A percentile compares a stretch with the other conserved stretches of the same genome.
Conservation (phyloP, 1,140 invertebrate species). For the Tachypleus tridentatus region DNA sequence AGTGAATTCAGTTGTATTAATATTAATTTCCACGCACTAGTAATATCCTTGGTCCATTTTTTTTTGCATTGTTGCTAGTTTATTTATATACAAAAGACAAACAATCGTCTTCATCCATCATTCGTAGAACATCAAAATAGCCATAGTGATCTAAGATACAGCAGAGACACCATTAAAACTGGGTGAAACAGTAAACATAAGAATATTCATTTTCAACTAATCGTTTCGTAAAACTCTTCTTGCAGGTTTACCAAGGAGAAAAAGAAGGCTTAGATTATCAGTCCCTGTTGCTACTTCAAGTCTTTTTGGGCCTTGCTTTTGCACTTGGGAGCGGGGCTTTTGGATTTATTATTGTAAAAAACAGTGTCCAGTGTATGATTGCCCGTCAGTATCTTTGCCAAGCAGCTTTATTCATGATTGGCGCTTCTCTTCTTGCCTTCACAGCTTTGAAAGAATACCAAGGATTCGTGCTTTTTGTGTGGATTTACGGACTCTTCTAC, state of each 20-base stretch:
- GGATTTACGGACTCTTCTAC: conserved; percentile 37
- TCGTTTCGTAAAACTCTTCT: too few relatives aligned
- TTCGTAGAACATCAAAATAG: too few relatives aligned
- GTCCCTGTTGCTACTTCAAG: conserved; percentile 65
- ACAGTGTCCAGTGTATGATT: conserved; percentile 69
- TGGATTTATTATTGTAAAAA: conserved; percentile 65
- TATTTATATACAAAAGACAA: too few relatives aligned
- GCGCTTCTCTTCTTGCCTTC: conserved; percentile 60
- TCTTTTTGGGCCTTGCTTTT: conserved; percentile 72
- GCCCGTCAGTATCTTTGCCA: conserved; percentile 67
- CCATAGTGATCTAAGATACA: too few relatives aligned
- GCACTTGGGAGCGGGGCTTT: conserved; percentile 64
- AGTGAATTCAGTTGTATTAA: too few relatives aligned
- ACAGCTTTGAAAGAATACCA: conserved; percentile 54
- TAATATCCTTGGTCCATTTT: too few relatives aligned
- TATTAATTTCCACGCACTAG: too few relatives aligned
- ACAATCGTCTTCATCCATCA: too few relatives aligned
- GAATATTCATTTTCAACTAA: too few relatives aligned
- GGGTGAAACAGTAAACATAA: too few relatives aligned
- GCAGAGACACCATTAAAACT: too few relatives aligned
- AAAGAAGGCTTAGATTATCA: conserved; percentile 64
- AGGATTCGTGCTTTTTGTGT: conserved; percentile 36
- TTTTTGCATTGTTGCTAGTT: too few relatives aligned
- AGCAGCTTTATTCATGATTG: conserved; percentile 63
- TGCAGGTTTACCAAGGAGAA: conserved; percentile 59